Evolutionary conservation across 2,888 invertebrate genomes (phyloP), one percentile per base, ranked within the genome.

Genomic region (Lepetodrilus schrolli): DNA sequence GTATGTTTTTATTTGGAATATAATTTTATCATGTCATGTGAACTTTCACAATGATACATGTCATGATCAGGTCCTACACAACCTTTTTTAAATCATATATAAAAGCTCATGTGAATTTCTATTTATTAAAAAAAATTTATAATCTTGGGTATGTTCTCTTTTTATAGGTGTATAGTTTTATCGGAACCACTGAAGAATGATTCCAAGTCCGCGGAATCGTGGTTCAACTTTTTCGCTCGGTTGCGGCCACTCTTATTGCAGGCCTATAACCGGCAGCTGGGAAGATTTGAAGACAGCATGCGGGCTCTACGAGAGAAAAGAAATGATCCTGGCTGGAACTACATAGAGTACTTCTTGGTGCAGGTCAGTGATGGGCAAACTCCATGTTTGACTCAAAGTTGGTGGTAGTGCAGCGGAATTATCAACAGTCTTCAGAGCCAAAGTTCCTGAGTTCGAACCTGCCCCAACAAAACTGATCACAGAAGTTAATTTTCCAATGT

Each of bases 311-410:
- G 98, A 75, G 98, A 98, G 90, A 94, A 94, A 86, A 92, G 98
- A 72, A 98, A 96, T 91, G 95, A 97, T 87, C 93, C 93, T 0
- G 95, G 95, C 34, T 98, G 98, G 98, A 95, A 95, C 90, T 98
- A 98, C 92, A 95, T 95, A 90, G 94, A 95, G 90, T 98, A 98
- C 92, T 98, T 98, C 92, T 93, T 96, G 83, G 93, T 98, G 82
- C 96, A 96, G 93, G 95, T 95, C 91, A 66, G 49, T 50, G 5
- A 30, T 66, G n/a, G n/a, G n/a, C n/a, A n/a, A n/a, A n/a, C n/a
- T n/a, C n/a, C n/a, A n/a, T n/a, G n/a, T n/a, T n/a, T n/a, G n/a
- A n/a, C n/a, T n/a, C n/a, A n/a, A n/a, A n/a, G n/a, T n/a, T n/a
- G n/a, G n/a, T n/a, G n/a, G n/a, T n/a, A n/a, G n/a, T n/a, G n/a